These are phyloP conservation scores for Euphydryas editha DNA, from an alignment of 2,888 invertebrate genomes.

Conservation along the genomic window DNA sequence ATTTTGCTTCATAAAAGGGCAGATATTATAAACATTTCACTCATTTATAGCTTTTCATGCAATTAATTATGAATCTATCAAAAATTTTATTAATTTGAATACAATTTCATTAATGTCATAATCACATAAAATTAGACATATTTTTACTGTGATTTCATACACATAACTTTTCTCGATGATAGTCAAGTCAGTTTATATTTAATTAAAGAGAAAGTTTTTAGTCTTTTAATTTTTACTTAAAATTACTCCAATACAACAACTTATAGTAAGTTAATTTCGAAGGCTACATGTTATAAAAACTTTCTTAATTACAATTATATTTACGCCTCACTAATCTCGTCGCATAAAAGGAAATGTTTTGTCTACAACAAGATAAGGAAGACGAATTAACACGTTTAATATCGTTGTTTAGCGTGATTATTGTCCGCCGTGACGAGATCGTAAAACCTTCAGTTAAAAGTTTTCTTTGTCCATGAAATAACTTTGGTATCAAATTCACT, in stretches of 20 bases:
- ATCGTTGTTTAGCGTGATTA: constrained; percentile 10
- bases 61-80: no score
- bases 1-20: no score
- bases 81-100: no score
- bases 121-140: no score
- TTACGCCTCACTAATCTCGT: background rate
- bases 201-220: no score
- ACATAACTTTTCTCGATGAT: no score
- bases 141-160: no score
- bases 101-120: no score
- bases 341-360: background rate
- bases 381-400: background rate
- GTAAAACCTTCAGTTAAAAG: constrained; percentile 25
- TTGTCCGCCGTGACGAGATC: background rate
- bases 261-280: background rate
- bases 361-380: background rate
- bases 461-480: constrained; percentile 43
- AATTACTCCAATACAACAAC: background rate
- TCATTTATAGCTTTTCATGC: no score
- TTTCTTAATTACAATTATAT: constrained; percentile 1
- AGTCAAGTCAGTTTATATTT: no score
- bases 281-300: background rate
- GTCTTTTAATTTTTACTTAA: background rate
- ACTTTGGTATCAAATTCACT: constrained; percentile 30
- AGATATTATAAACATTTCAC: no score